phyloP scores from a whole-genome alignment of 2,888 invertebrate species.

The Amaurobius ferox region DNA sequence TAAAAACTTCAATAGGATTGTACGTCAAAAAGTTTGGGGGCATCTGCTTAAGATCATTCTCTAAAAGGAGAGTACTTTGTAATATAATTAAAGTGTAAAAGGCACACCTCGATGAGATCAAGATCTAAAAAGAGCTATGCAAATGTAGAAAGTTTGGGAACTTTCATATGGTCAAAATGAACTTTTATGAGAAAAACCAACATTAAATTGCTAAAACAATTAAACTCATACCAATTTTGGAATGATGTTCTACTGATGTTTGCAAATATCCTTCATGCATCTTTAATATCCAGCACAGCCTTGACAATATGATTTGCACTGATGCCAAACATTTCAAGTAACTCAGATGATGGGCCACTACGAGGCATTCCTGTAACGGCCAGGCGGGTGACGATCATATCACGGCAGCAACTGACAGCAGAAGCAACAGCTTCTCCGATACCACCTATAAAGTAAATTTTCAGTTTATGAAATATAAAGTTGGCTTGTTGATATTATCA shows the following conservation, averaged over 20 bases:
- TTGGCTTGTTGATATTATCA: no score
- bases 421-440: slow-evolving; percentile 95
- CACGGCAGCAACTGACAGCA: slow-evolving; percentile 83
- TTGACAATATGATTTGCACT: slow-evolving; percentile 87
- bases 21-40: no score
- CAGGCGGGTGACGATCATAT: slow-evolving; percentile 86
- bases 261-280: neutral
- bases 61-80: no score
- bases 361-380: slow-evolving; percentile 91
- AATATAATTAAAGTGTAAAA: no score
- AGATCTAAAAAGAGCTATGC: no score
- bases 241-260: neutral
- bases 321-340: slow-evolving; percentile 93
- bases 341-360: slow-evolving; percentile 91
- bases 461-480: no score
- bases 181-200: neutral
- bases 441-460: slow-evolving; percentile 85
- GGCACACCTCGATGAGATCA: no score
- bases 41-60: no score
- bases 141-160: no score
- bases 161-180: neutral
- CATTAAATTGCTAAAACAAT: no score
- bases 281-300: slow-evolving; percentile 82
- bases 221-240: neutral
- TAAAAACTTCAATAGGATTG: no score